Evolutionary conservation across 2,113 vertebrate genomes (phyloP).

Genomic region (Sturnira hondurensis): DNA sequence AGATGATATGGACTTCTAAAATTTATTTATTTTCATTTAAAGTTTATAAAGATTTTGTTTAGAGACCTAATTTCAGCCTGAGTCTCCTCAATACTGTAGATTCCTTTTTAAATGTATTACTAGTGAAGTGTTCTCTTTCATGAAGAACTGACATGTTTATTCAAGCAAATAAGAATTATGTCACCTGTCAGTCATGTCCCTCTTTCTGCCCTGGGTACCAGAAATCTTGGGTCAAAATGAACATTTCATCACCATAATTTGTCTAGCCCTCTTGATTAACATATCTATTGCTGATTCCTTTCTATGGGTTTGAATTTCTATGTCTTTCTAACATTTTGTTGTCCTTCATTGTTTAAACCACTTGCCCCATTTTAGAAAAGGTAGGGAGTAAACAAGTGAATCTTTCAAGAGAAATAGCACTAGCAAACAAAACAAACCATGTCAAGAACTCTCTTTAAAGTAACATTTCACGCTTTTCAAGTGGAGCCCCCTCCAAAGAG

Average conservation of each 20-base stretch:
- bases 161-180: neutral
- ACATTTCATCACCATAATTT: neutral
- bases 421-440: neutral
- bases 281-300: neutral
- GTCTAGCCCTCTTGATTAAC: neutral
- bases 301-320: neutral
- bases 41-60: neutral
- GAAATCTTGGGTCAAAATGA: neutral
- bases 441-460: constrained; percentile 1
- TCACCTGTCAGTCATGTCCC: neutral
- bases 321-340: neutral
- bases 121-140: neutral
- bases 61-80: neutral
- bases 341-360: neutral
- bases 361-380: neutral
- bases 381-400: neutral
- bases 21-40: neutral
- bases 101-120: neutral
- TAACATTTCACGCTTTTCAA: neutral
- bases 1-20: neutral
- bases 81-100: neutral
- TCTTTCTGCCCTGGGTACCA: neutral
- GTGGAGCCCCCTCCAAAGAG: no score
- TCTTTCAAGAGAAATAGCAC: constrained; percentile 6
- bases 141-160: neutral